Evolutionary conservation across 2,888 invertebrate genomes (phyloP), one percentile per base, ranked within the genome.

Genomic region (Stenoptilia bipunctidactyla): DNA sequence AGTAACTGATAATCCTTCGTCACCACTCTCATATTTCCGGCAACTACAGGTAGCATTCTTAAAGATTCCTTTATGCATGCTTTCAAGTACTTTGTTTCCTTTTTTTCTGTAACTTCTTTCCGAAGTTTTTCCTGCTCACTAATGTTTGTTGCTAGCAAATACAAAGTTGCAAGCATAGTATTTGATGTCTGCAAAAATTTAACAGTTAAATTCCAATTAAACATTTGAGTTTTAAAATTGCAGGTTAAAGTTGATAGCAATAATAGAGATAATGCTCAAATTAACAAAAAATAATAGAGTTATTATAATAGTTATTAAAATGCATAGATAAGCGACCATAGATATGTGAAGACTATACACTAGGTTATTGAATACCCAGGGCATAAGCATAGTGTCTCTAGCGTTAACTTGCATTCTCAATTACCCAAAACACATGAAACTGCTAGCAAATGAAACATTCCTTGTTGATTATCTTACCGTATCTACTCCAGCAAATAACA

Each of bases 51-150:
- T 52, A 85, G 79, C n/a, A 89, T 46, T 51, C 92, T 82, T 42
- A 90, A 60, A 0, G 88, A 80, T 63, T 93, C 92, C 56, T 91
- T 92, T 30, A 92, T 84, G 50, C 90, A 90, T 0, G 91, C 92
- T 45, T 85, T 88, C 13, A 93, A 58, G 53, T 90, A 92, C 0
- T 86, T 80, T 45, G 87, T 69, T 1, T 55, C 56, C 0, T 55
- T 37, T 1, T 52, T 61, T 0, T 59, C 61, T 0, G 66, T 43
- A 5, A 89, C 53, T 59, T 92, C 90, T 35, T 85, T 61, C 13
- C 88, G 75, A 2, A 92, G 66, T 50, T 82, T 85, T 2, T 85
- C 67, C 62, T 93, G 93, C 39, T 88, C 87, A 0, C 86, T 85
- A 4, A 72, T 85, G 66, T 92, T 86, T 34, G 65, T 77, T 0